A percentile compares a stretch with the other conserved stretches of the same genome.
phyloP scores from a whole-genome alignment of 2,113 vertebrate genomes.

The Aepyceros melampus region DNA sequence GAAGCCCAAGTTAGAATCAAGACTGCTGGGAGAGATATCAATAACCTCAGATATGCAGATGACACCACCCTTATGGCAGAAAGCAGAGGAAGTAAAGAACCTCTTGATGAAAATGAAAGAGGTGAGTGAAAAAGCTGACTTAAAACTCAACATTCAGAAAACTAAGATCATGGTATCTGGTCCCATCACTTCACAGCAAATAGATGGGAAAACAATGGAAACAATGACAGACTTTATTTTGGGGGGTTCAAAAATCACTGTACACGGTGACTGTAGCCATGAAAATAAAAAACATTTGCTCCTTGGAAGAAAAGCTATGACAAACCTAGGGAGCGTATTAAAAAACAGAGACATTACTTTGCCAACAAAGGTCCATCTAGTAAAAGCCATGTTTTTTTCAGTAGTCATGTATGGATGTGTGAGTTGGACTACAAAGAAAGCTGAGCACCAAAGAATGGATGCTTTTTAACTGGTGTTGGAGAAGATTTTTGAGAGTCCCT shows the following conservation, averaged over 20 bases:
- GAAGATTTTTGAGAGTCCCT: not conserved
- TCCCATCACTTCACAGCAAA: not conserved
- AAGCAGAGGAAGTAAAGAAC: not conserved
- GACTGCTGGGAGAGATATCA: not conserved
- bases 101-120: not conserved
- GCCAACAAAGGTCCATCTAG: not conserved
- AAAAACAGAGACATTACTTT: not conserved
- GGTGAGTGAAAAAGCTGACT: not conserved
- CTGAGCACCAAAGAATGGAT: not conserved
- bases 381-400: not conserved
- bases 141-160: not conserved
- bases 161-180: not conserved
- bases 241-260: not conserved
- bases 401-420: not conserved
- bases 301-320: not conserved
- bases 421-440: not conserved
- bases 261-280: not conserved
- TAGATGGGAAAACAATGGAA: not conserved
- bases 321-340: not conserved
- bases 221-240: not conserved
- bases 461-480: not conserved
- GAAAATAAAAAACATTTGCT: not conserved
- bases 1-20: not conserved
- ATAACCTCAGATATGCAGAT: not conserved
- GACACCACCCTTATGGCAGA: not conserved